Conservation (phyloP, 2,113 vertebrate genomes). For the Lagopus muta region DNA sequence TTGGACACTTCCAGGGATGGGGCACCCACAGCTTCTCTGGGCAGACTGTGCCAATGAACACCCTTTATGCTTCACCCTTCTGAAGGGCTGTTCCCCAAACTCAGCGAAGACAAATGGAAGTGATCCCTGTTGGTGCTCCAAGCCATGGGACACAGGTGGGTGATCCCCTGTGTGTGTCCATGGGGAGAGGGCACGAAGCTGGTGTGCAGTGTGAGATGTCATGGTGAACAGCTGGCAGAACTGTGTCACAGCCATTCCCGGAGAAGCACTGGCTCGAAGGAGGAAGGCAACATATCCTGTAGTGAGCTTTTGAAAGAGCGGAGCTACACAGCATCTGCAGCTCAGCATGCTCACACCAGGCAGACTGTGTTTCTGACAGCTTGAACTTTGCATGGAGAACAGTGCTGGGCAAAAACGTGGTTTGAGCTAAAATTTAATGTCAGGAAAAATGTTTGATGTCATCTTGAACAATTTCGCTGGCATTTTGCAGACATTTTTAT, state of each 20-base stretch:
- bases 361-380: background rate
- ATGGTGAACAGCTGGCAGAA: background rate
- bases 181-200: accelerated
- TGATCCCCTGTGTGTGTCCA: accelerated
- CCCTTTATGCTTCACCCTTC: background rate
- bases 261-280: background rate
- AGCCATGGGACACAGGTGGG: background rate
- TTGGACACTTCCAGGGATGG: background rate
- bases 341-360: background rate
- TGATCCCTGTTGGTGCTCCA: accelerated
- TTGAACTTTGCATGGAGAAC: accelerated
- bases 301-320: background rate
- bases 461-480: background rate
- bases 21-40: background rate
- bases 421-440: background rate
- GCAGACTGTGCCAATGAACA: background rate
- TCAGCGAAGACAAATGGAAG: background rate
- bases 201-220: background rate
- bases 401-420: background rate
- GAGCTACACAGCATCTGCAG: background rate
- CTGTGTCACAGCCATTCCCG: background rate
- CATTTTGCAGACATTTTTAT: background rate
- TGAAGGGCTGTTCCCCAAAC: background rate
- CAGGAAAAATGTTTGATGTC: background rate
- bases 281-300: background rate